Evolutionary conservation across 1,140 invertebrate genomes (phyloP).

Genomic region (Vollenhovia emeryi): DNA sequence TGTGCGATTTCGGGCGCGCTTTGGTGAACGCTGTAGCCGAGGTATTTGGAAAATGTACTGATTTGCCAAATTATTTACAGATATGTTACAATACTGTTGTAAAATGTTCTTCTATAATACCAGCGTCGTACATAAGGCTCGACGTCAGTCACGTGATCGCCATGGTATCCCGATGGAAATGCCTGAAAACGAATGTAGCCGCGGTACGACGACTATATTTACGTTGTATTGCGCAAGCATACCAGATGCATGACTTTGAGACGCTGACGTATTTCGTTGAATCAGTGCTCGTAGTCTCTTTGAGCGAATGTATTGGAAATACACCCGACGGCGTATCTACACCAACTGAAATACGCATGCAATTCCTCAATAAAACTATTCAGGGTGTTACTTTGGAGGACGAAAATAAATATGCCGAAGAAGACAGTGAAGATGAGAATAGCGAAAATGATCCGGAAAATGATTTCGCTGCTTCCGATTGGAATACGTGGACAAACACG

Average conservation of each 20-base stretch:
- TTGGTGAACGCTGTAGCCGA: constrained; percentile 11
- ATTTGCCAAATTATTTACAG: constrained; percentile 4
- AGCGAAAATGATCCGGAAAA: too few relatives aligned
- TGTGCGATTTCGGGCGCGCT: constrained; percentile 16
- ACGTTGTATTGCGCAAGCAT: neutral
- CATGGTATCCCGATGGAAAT: constrained; percentile 24
- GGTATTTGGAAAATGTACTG: neutral
- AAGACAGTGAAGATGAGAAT: too few relatives aligned
- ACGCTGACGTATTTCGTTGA: neutral
- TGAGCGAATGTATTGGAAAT: neutral
- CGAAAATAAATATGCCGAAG: neutral
- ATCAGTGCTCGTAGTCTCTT: neutral
- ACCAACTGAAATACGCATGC: constrained; percentile 33
- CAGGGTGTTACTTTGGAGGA: constrained; percentile 29
- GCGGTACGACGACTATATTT: neutral
- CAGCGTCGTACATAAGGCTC: neutral
- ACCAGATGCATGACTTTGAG: constrained; percentile 2
- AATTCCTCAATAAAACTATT: constrained; percentile 46
- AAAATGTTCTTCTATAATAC: neutral
- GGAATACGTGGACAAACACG: too few relatives aligned
- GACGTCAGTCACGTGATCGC: constrained; percentile 2
- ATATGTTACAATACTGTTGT: neutral
- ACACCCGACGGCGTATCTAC: neutral
- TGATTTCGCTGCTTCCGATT: too few relatives aligned
- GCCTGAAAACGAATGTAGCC: neutral